Percentiles rank a stretch among this genome's conserved stretches.
These are phyloP conservation scores for Australoheros scitulus DNA, from an alignment of 2,113 vertebrate species.

Conservation along the genomic window DNA sequence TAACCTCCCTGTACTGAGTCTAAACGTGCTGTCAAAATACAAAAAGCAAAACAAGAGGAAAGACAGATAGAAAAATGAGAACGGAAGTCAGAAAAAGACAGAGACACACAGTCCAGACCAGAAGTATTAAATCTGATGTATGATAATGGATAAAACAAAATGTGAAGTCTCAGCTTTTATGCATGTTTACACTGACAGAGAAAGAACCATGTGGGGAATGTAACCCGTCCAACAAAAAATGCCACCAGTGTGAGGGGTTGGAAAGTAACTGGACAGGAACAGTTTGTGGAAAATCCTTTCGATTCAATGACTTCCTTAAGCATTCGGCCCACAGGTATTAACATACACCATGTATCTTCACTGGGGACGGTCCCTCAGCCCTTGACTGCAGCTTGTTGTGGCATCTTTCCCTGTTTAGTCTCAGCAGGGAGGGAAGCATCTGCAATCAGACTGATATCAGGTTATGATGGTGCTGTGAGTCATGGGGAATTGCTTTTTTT, in stretches of 20 bases:
- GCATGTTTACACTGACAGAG: not conserved
- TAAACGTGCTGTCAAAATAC: conserved; percentile 62
- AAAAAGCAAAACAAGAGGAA: conserved; percentile 41
- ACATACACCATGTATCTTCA: not conserved
- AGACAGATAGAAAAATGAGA: conserved; percentile 26
- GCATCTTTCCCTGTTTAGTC: not conserved
- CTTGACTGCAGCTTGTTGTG: not conserved
- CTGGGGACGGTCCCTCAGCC: not conserved
- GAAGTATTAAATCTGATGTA: not conserved
- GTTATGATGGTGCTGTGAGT: not conserved
- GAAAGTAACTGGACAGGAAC: not conserved
- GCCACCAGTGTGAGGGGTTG: not conserved
- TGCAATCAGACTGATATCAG: not conserved
- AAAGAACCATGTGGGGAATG: not conserved
- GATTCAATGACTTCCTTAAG: not conserved
- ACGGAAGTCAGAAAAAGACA: not conserved
- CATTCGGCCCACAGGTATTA: not conserved
- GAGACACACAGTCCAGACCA: not conserved
- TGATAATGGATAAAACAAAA: conserved; percentile 1
- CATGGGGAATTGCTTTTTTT: not conserved
- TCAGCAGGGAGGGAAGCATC: not conserved
- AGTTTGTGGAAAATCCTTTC: not conserved
- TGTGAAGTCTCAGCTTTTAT: not conserved
- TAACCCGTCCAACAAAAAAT: not conserved
- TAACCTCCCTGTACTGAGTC: conserved; percentile 32